These are phyloP conservation scores for Mobula hypostoma DNA, from an alignment of 2,113 vertebrate species.

Conservation along the genomic window DNA sequence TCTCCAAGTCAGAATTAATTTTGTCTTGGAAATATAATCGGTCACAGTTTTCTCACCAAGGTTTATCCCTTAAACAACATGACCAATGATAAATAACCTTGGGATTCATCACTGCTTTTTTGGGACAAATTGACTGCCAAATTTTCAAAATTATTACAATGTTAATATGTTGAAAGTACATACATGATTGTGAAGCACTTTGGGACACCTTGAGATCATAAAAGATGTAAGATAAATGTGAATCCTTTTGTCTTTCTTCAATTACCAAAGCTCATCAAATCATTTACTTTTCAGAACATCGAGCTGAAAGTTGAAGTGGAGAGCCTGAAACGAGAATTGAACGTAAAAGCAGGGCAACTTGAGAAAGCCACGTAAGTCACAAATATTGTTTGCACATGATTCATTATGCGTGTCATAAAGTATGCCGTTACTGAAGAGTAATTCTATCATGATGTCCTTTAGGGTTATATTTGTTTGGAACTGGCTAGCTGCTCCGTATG, in stretches of 20 bases:
- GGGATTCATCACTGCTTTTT: not conserved
- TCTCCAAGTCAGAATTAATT: not conserved
- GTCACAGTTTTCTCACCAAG: not conserved
- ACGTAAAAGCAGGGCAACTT: constrained; percentile 74
- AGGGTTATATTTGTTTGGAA: constrained; percentile 1
- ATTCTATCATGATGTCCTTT: not conserved
- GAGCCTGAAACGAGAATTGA: constrained; percentile 83
- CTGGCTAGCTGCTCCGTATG: not conserved
- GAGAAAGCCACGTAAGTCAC: constrained; percentile 72
- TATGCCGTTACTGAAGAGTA: not conserved
- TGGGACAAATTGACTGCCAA: not conserved
- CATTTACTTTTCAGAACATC: constrained; percentile 74
- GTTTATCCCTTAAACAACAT: not conserved
- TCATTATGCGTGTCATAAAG: not conserved
- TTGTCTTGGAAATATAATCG: not conserved
- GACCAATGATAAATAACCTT: not conserved
- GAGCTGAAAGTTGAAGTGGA: constrained; percentile 89
- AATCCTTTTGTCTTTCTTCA: not conserved
- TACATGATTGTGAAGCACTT: not conserved
- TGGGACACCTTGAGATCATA: not conserved
- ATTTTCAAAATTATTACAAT: not conserved
- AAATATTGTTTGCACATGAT: not conserved
- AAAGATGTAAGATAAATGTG: not conserved
- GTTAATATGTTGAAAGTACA: not conserved
- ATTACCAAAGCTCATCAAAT: not conserved